Base-by-base conservation (phyloP, 1,140 invertebrate species). In the Phenacoccus solenopsis region DNA sequence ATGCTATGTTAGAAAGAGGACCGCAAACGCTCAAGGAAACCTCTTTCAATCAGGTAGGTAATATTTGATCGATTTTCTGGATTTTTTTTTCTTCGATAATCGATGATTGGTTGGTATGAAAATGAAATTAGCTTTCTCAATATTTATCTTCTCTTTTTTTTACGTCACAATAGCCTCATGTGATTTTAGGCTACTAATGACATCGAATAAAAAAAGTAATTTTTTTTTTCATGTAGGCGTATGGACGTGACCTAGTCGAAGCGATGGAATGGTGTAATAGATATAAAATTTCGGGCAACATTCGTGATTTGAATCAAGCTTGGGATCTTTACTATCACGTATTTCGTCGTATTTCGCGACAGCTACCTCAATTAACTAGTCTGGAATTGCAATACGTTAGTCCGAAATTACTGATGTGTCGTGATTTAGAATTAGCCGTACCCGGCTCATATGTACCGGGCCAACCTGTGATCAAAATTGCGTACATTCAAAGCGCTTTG, bases 311-410 rank as follows among this genome's bases (percentile, higher is more conserved):
- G 24, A 97, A 96, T 76, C 91, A 96, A 78, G 97, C 98, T 13
- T 99, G 98, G 98, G 97, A 99, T 78, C 80, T 98, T 0, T 99
- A 99, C 78, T 99, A 98, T 80, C 92, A 98, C 76, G 95, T 99
- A 10, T 98, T 98, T 78, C 84, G 96, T 64, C 85, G 94, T 69
- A 98, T 99, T 74, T 91, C 91, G 0, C 84, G 93, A 70, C 97
- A 99, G 79, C 81, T 99, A 72, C 94, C 95, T 1, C 90, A 94
- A 74, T 78, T 94, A 13, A 93, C 90, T 1, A 90, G 89, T 59
- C 79, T 93, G 28, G 96, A 98, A 79, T 80, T 98, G 70, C 93
- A 96, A 75, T 97, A 97, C 78, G 96, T 98, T 3, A 96, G 94
- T 70, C 96, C 94, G 0, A 91, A 94, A 74, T 81, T 99, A 56